phyloP scores from a whole-genome alignment of 64 coral and sea anemone genomes.

The Pocillopora verrucosa region DNA sequence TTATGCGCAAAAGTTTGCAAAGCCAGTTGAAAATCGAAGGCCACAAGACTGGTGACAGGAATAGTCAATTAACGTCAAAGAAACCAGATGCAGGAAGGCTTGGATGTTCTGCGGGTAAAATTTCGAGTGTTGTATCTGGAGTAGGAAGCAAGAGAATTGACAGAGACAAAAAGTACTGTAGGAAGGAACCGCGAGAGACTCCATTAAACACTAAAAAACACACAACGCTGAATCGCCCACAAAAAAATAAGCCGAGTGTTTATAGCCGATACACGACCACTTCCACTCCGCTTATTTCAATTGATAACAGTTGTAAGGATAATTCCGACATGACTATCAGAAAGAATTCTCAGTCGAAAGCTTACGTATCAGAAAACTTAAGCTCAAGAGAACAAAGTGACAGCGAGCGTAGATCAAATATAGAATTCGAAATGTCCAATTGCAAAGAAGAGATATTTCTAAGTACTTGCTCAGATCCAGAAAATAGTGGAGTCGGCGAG shows the following conservation, averaged over 20 bases:
- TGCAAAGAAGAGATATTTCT: not conserved
- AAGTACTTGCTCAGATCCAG: not conserved
- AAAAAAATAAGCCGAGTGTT: not conserved
- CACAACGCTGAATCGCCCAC: not conserved
- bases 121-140: not conserved
- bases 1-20: slow-evolving; percentile 11
- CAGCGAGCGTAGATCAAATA: not conserved
- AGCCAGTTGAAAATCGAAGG: not conserved
- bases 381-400: not conserved
- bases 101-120: not conserved
- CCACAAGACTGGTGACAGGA: not conserved
- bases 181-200: not conserved
- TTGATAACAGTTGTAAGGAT: not conserved
- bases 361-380: not conserved
- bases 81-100: not conserved
- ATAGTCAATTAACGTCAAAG: not conserved
- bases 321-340: not conserved
- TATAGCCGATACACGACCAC: slow-evolving; percentile 45
- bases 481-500: not conserved
- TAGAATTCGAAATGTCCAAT: not conserved
- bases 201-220: not conserved
- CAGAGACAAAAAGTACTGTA: not conserved
- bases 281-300: not conserved
- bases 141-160: not conserved
- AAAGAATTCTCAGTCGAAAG: not conserved